Percentiles rank a stretch among this genome's conserved stretches.
These are phyloP conservation scores for Suricata suricatta DNA, from an alignment of 2,113 vertebrate species.

Conservation along the genomic window DNA sequence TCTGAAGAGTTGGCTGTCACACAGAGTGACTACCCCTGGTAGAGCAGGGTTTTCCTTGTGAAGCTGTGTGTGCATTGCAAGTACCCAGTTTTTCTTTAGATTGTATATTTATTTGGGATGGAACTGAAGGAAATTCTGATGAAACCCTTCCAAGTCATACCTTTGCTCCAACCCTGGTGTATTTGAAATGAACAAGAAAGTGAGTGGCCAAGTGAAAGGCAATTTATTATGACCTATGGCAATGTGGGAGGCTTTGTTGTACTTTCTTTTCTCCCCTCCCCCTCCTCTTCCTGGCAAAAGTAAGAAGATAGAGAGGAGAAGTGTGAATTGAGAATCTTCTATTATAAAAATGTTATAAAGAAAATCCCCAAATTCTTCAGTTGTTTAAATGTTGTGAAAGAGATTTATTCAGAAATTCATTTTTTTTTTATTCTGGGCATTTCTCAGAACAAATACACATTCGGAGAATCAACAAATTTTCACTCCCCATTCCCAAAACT, in stretches of 20 bases:
- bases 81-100: background rate
- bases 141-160: background rate
- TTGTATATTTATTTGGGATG: background rate
- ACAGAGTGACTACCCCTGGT: background rate
- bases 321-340: conserved; percentile 14
- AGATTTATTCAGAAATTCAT: conserved; percentile 65
- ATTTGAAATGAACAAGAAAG: background rate
- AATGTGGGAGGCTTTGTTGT: background rate
- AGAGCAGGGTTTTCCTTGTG: background rate
- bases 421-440: conserved; percentile 7
- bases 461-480: conserved; percentile 57
- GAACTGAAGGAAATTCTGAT: background rate
- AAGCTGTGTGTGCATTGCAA: background rate
- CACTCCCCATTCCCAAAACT: conserved; percentile 56
- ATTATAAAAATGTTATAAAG: conserved; percentile 45
- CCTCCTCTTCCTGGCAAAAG: background rate
- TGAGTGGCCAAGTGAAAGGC: background rate
- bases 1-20: background rate
- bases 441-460: conserved; percentile 73
- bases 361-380: conserved; percentile 79
- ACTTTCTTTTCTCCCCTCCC: background rate
- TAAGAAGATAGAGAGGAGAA: conserved; percentile 8
- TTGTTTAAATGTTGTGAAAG: conserved; percentile 74
- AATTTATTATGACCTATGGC: background rate
- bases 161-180: background rate